Base-by-base conservation (phyloP, 2,797 vertebrate species). In the Sebastes jordani region DNA sequence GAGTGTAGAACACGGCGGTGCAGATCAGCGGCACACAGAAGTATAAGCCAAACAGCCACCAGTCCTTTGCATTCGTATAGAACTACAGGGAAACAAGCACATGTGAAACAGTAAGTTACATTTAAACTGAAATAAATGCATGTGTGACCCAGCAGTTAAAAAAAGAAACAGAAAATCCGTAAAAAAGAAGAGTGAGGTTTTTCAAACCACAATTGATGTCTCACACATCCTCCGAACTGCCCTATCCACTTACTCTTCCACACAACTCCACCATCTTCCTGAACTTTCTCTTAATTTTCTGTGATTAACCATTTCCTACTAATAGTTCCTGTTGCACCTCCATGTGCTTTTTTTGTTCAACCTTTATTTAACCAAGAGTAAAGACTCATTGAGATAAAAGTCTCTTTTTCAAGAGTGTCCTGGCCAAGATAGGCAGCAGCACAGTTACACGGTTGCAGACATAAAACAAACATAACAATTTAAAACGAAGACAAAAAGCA, bases 31-130 rank as follows among this genome's bases (percentile, higher is more conserved):
- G 99, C 65, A 99, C 94, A 55, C 97, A 98, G 86, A 99, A 99
- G 88, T 99, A 99, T 93, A 98, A 98, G 46, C 97, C 97, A 32
- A 99, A 99, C 49, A 99, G 92, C 99, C 99, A 99, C 98, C 98
- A 99, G 83, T 98, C 98, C 90, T 99, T 99, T 38, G 88, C 95
- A 0, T 95, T n/a, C 71, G 69, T 94, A 71, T 99, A 99, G 84
- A 96, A 96, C 99, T 99, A 85, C 8, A 76, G 42, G 11, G 20
- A 78, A n/a, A 76, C 14, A 72, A 66, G 1, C 7, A 70, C 14
- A 78, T 46, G 18, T 36, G 5, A 54, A 29, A 18, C 1, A 22
- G 10, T 62, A 1, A 20, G 3, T 58, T 38, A 38, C 2, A 58
- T 42, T 54, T 18, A 62, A 75, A 61, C 3, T 64, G 5, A 62